Evolutionary conservation across 92 coral and sea anemone species (phyloP), one percentile per base, ranked within the genome.

Genomic region (Paramuricea clavata): DNA sequence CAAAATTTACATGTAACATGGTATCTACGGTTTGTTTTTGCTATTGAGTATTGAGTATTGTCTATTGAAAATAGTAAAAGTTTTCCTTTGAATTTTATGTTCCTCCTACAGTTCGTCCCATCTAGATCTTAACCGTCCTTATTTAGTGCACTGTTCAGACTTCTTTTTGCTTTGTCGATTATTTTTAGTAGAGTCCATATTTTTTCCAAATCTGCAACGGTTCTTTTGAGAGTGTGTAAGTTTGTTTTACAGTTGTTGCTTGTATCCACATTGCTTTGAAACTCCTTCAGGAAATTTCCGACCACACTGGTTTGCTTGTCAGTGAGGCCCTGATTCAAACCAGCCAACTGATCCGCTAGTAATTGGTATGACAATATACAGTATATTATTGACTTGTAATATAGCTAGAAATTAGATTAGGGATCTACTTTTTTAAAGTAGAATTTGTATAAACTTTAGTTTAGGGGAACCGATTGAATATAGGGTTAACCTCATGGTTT

Each of bases 271-370:
- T 52, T 81, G 1, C 68, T 74, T 30, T 74, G 42, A 59, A 89
- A 92, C 23, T 86, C 81, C 2, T 64, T 32, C 31, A 49, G 71
- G 23, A 89, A 36, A 15, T 33, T 19, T 12, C 31, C 22, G 70
- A 89, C 50, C 10, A 12, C 86, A 0, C 68, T 12, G 10, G 11
- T n/a, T 61, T 92, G 57, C 6, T 43, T 70, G 27, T 86, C 73
- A n/a, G 57, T 49, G 22, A 92, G 72, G 12, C 86, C 92, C 4
- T 83, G 84, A 11, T 68, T 68, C 42, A 85, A 10, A 31, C 36
- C 49, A 10, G 33, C 86, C 78, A 92, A 26, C 83, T 92, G 85
- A n/a, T 82, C 90, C 0, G 94, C 94, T 44, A 92, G 54, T 22
- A 92, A n/a, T n/a, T n/a, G n/a, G n/a, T n/a, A n/a, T 28, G 15